Conservation (phyloP, 2,113 vertebrate genomes). For the Zosterops japonicus region DNA sequence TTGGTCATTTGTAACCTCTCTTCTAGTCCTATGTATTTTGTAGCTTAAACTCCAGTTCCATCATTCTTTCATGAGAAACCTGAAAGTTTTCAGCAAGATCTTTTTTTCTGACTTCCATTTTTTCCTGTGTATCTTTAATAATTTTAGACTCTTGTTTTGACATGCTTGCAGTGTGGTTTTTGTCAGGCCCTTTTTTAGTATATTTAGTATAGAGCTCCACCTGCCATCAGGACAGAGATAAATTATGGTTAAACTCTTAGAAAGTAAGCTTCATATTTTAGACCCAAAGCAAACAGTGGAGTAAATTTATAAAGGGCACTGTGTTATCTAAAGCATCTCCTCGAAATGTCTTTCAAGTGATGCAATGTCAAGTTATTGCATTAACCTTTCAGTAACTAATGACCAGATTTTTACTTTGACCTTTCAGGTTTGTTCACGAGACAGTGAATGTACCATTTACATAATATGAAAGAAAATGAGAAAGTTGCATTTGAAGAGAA, state of each 20-base stretch:
- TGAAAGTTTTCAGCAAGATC: not conserved
- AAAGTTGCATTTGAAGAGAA: constrained; percentile 33
- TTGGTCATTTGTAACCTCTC: not conserved
- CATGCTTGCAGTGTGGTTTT: not conserved
- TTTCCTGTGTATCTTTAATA: not conserved
- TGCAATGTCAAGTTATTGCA: constrained; percentile 38
- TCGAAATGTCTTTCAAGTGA: constrained; percentile 9
- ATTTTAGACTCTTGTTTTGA: not conserved
- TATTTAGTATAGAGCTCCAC: not conserved
- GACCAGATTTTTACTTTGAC: constrained; percentile 33
- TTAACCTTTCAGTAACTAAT: constrained; percentile 65
- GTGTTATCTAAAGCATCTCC: not conserved
- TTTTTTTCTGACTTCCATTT: not conserved
- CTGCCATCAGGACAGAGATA: not conserved
- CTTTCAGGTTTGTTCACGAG: constrained; percentile 39
- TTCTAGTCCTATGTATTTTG: not conserved
- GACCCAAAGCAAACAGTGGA: not conserved
- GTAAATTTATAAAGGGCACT: constrained; percentile 24
- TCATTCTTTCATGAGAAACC: not conserved
- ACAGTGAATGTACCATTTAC: constrained; percentile 10
- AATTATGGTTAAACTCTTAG: not conserved
- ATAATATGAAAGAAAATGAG: constrained; percentile 20
- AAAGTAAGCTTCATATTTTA: not conserved
- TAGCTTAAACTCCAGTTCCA: not conserved
- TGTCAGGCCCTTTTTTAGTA: not conserved